Conservation (phyloP, 2,888 invertebrate species). For the Andrena bicolor region DNA sequence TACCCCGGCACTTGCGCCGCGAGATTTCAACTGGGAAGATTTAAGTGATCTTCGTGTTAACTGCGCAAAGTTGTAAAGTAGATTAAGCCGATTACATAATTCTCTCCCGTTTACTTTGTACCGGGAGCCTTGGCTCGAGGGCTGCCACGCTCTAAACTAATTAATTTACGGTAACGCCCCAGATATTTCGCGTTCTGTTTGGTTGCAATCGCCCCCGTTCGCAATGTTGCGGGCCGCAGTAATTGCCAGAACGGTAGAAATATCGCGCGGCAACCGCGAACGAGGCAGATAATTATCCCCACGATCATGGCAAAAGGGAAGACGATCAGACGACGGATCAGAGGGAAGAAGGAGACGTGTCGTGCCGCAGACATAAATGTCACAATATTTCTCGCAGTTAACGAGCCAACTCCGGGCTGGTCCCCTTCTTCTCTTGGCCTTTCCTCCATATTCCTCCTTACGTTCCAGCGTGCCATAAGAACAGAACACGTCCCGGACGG, state of each 20-base stretch:
- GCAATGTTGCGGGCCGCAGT: conserved; percentile 45
- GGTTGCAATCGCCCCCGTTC: conserved; percentile 20
- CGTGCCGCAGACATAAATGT: conserved; percentile 82
- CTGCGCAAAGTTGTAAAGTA: conserved; percentile 31
- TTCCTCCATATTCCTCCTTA: conserved; percentile 44
- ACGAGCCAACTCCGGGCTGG: conserved; percentile 79
- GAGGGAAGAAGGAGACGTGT: conserved; percentile 78
- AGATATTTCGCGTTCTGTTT: conserved; percentile 56
- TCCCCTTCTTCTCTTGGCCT: conserved; percentile 64
- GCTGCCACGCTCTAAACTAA: conserved; percentile 62
- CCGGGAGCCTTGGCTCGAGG: not conserved
- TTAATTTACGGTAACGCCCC: conserved; percentile 65
- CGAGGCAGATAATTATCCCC: conserved; percentile 76
- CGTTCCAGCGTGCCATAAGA: conserved; percentile 64
- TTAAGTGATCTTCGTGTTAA: conserved; percentile 49
- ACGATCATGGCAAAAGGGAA: conserved; percentile 67
- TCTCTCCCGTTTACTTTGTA: conserved; percentile 47
- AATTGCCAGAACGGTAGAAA: conserved; percentile 70
- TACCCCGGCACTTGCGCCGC: conserved; percentile 35
- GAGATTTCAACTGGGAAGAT: conserved; percentile 31
- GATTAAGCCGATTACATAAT: conserved; percentile 59
- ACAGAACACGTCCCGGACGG: conserved; percentile 58
- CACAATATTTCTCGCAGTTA: conserved; percentile 84
- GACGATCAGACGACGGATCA: conserved; percentile 79
- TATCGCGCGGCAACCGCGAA: conserved; percentile 65